Evolutionary conservation across 2,888 invertebrate species (phyloP).

Genomic region (Cephus pygmeus): DNA sequence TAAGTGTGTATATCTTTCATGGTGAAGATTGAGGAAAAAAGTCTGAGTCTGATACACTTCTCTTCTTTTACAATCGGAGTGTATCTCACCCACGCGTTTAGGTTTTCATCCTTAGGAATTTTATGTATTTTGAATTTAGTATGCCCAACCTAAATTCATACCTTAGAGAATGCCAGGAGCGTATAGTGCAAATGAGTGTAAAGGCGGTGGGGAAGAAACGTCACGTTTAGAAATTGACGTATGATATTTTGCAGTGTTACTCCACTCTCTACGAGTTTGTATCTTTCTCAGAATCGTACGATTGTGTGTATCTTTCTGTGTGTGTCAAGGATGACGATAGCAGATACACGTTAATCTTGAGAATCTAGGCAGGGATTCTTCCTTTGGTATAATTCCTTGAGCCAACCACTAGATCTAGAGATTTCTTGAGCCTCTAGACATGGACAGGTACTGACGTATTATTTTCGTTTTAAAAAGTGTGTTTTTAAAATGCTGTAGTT

Average conservation of each 20-base stretch:
- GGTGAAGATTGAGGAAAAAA: conserved; percentile 15
- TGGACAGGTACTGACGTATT: not conserved
- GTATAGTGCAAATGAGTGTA: not conserved
- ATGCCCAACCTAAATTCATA: not conserved
- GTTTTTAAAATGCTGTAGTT: not conserved
- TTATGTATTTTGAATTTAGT: conserved; percentile 12
- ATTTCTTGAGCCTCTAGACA: not conserved
- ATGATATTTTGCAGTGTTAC: conserved; percentile 25
- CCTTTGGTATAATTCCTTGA: not conserved
- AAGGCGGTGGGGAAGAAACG: conserved; percentile 16
- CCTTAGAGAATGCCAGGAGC: not conserved
- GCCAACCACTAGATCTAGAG: not conserved
- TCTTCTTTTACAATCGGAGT: conserved; percentile 14
- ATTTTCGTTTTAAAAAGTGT: not conserved
- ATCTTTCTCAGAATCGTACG: not conserved
- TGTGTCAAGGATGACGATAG: not conserved
- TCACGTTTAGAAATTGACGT: conserved; percentile 37
- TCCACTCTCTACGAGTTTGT: not conserved
- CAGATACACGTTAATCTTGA: not conserved
- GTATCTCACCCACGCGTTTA: conserved; percentile 18
- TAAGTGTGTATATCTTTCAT: conserved; percentile 17
- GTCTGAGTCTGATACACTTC: conserved; percentile 30
- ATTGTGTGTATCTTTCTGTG: not conserved
- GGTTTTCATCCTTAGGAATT: conserved; percentile 9
- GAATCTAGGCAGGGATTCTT: not conserved